phyloP scores from a whole-genome alignment of 92 coral and sea anemone species.

The Zoanthus sociatus region DNA sequence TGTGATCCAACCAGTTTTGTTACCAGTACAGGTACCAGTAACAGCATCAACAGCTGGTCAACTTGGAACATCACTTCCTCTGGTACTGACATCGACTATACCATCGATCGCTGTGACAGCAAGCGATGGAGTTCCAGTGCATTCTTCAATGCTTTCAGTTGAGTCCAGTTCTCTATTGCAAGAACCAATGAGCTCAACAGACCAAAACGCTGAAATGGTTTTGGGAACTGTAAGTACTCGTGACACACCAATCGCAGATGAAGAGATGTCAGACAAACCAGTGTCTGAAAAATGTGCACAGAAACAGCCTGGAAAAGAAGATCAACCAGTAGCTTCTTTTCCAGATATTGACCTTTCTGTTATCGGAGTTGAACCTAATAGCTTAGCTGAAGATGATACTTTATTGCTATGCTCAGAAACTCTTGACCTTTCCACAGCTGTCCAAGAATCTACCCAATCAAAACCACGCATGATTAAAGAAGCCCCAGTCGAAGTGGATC shows the following conservation, averaged over 20 bases:
- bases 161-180: background rate
- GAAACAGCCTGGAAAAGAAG: background rate
- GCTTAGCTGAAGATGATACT: conserved; percentile 88
- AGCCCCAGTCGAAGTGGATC: conserved; percentile 2
- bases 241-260: background rate
- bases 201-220: conserved; percentile 23
- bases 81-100: conserved; percentile 56
- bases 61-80: conserved; percentile 68
- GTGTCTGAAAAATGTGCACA: background rate
- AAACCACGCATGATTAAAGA: conserved; percentile 40
- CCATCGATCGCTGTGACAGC: conserved; percentile 52
- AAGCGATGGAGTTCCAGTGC: conserved; percentile 56
- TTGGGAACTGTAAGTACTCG: background rate
- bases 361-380: conserved; percentile 69
- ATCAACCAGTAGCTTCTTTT: background rate
- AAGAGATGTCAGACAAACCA: background rate
- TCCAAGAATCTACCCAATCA: conserved; percentile 51
- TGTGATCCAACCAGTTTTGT: conserved; percentile 72
- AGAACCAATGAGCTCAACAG: conserved; percentile 9
- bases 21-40: conserved; percentile 70
- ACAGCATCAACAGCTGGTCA: conserved; percentile 62
- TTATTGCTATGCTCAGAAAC: conserved; percentile 87
- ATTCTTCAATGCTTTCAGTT: conserved; percentile 15
- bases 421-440: conserved; percentile 69
- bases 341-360: background rate